Base-by-base conservation (phyloP, 2,888 invertebrate species). In the Cheilosia vulpina region DNA sequence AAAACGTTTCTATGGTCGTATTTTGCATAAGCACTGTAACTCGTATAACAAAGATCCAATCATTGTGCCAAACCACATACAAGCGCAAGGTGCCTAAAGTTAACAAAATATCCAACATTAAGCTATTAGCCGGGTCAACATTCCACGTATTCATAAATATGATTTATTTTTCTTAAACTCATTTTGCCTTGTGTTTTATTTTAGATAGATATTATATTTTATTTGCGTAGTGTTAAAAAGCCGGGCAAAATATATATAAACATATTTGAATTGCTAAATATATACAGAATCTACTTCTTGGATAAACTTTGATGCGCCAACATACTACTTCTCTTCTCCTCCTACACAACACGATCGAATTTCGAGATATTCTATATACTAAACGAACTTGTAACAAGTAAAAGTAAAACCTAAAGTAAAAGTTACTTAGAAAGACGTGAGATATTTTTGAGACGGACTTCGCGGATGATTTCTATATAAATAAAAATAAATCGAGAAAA, bases 291-390 rank as follows among this genome's bases (percentile, higher is more conserved):
- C 80, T 71, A 76, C 85, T 85, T 38, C 11, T 85, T 85, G 79
- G 84, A 81, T 73, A 62, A 68, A 71, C 57, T 76, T 85, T 68
- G 85, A 85, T 81, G 85, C 63, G 85, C 57, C 76, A 76, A 71
- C 52, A 75, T 80, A 72, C 69, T 60, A 60, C 76, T 85, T 85
- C 85, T 85, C 85, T 85, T 85, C 81, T 85, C 81, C 81, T 85
- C 81, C 85, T 81, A 81, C 85, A 85, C 85, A 85, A 85, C 85
- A 85, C 76, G 76, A 85, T 85, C 68, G 71, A 72, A 68, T 58
- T 21, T 71, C 71, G 80, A 75, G 71, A 62, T 34, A 31, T 31
- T 62, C 45, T 45, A n/a, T 17, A 69, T 63, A 11, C 11, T 38
- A 65, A 47, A 21, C 62, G 19, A 15, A 43, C 34, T 34, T 47